Evolutionary conservation across 2,888 invertebrate genomes (phyloP).

Genomic region (Pandemis heparana): DNA sequence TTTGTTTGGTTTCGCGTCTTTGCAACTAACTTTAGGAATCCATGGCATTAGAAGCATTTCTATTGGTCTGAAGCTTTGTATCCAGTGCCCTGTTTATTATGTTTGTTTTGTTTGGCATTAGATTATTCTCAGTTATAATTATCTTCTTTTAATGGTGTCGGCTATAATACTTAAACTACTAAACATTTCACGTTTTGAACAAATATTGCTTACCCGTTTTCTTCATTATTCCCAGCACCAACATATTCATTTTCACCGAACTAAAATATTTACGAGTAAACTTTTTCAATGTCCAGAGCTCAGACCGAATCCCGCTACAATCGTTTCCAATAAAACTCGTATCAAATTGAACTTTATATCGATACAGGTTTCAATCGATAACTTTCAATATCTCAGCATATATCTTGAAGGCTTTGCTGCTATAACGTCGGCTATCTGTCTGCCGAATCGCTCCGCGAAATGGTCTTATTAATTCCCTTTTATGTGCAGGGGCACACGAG

Average conservation of each 20-base stretch:
- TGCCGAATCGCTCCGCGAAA: constrained; percentile 74
- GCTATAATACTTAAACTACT: neutral
- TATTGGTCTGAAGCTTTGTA: neutral
- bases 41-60: neutral
- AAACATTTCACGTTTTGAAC: neutral
- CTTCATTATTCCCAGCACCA: neutral
- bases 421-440: constrained; percentile 66
- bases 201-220: neutral
- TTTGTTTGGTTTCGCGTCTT: constrained; percentile 31
- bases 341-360: constrained; percentile 59
- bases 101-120: neutral
- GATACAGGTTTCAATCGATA: constrained; percentile 74
- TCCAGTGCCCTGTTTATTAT: no score
- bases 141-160: neutral
- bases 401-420: constrained; percentile 66
- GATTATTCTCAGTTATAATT: no score
- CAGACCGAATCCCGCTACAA: constrained; percentile 29
- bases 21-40: constrained; percentile 6
- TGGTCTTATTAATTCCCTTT: constrained; percentile 83
- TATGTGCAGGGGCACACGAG: constrained; percentile 74
- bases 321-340: constrained; percentile 52
- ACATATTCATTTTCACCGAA: neutral
- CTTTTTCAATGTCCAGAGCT: constrained; percentile 30
- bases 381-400: constrained; percentile 77
- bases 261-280: constrained; percentile 17